Percentiles rank a stretch among this genome's conserved stretches.
Conservation (phyloP, 30 jellyfish, hydroid and myxozoan genomes). For the Euphysa ruthae region DNA sequence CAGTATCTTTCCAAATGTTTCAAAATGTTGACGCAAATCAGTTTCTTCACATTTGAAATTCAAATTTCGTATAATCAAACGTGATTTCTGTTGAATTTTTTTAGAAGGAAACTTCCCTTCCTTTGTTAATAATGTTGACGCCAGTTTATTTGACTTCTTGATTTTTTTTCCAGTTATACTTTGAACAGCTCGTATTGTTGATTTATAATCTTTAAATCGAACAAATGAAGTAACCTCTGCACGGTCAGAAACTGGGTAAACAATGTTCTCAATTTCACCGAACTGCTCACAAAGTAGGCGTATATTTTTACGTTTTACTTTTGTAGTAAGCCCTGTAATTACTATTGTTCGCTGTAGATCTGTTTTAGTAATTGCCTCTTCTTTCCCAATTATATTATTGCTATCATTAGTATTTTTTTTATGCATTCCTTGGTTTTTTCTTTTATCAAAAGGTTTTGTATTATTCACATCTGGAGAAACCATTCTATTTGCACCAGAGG, state of each 20-base stretch:
- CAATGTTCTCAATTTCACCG: constrained; percentile 75
- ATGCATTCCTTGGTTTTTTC: constrained; percentile 20
- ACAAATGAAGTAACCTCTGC: constrained; percentile 31
- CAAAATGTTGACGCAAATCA: constrained; percentile 29
- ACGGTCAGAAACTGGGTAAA: constrained; percentile 50
- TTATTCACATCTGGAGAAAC: no score
- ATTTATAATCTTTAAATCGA: constrained; percentile 50
- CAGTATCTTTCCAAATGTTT: constrained; percentile 39
- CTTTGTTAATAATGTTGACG: constrained; percentile 49
- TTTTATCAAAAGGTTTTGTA: no score
- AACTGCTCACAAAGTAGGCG: constrained; percentile 42
- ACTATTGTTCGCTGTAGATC: constrained; percentile 68
- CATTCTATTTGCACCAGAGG: no score
- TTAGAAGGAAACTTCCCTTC: constrained; percentile 48
- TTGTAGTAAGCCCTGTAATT: constrained; percentile 49
- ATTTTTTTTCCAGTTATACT: constrained; percentile 45
- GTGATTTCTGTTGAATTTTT: constrained; percentile 29
- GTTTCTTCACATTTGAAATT: constrained; percentile 58
- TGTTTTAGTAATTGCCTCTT: no score
- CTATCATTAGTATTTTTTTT: no score
- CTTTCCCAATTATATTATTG: no score
- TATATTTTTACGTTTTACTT: constrained; percentile 46
- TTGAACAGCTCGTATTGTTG: constrained; percentile 83
- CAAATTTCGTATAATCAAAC: constrained; percentile 69
- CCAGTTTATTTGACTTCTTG: constrained; percentile 16